These are phyloP conservation scores for Hystrix cristata DNA, from an alignment of 2,113 vertebrate species.

Conservation along the genomic window DNA sequence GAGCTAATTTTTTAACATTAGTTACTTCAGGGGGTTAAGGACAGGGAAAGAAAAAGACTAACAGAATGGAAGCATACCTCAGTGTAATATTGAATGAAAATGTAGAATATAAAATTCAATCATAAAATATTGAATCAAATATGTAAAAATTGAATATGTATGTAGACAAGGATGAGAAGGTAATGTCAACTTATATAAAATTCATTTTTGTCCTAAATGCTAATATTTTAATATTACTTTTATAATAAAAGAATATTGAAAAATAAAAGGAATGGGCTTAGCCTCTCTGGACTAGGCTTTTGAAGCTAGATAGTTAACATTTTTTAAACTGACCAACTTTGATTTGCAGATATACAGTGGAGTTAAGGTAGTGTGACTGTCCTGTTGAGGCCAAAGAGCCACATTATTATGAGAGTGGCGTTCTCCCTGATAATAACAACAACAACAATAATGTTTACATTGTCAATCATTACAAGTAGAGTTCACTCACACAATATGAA, in stretches of 20 bases:
- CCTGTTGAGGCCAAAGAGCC: background rate
- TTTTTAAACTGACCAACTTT: background rate
- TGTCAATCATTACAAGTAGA: background rate
- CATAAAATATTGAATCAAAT: constrained; percentile 66
- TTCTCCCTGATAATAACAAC: background rate
- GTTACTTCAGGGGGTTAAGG: background rate
- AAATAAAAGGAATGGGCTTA: constrained; percentile 9
- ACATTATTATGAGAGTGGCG: background rate
- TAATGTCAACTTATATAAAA: constrained; percentile 61
- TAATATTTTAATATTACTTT: constrained; percentile 72
- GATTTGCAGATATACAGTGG: background rate
- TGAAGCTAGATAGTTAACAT: background rate
- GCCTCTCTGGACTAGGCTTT: background rate
- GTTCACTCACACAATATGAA: background rate
- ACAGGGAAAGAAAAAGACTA: background rate
- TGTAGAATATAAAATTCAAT: constrained; percentile 34
- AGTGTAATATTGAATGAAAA: background rate
- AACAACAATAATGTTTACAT: background rate
- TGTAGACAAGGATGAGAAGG: constrained; percentile 54
- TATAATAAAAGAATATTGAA: constrained; percentile 44
- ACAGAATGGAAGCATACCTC: background rate
- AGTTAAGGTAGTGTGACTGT: background rate
- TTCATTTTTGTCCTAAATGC: constrained; percentile 63
- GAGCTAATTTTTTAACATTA: background rate
- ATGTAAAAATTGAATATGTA: constrained; percentile 65